Conservation (phyloP, 2,888 invertebrate genomes). For the Beris chalybata region DNA sequence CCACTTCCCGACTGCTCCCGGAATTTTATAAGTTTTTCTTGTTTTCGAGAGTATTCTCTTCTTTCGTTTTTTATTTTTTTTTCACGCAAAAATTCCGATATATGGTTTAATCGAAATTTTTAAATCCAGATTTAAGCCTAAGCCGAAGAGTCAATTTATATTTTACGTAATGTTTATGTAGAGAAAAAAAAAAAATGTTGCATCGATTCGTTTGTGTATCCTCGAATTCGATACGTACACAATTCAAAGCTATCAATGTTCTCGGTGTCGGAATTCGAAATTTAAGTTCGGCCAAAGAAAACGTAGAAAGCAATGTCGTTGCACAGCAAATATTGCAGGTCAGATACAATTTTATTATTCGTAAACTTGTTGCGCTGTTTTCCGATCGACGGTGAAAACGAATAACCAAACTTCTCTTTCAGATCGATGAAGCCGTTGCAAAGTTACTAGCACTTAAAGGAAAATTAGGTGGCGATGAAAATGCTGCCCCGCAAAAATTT, state of each 20-base stretch:
- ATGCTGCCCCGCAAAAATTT: conserved; percentile 70
- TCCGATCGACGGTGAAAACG: conserved; percentile 2
- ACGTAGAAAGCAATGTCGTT: conserved; percentile 45
- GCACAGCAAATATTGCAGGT: conserved; percentile 51
- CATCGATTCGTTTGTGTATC: conserved; percentile 51
- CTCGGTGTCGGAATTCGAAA: conserved; percentile 5
- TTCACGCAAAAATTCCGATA: too few species aligned
- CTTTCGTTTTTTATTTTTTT: too few species aligned
- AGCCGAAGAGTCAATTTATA: background rate
- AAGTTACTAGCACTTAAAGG: conserved; percentile 81
- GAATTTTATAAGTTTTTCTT: too few species aligned
- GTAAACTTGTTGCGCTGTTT: too few species aligned
- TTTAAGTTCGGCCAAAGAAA: conserved; percentile 42
- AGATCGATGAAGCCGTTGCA: conserved; percentile 85
- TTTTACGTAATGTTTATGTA: conserved; percentile 1
- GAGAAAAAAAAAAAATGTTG: conserved; percentile 48
- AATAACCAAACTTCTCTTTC: conserved; percentile 46
- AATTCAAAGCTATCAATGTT: conserved; percentile 11
- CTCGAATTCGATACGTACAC: conserved; percentile 39
- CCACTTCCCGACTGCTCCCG: too few species aligned
- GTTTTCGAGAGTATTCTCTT: too few species aligned
- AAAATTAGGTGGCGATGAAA: conserved; percentile 64
- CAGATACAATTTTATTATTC: conserved; percentile 46
- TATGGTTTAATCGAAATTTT: conserved; percentile 3
- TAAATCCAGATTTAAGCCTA: conserved; percentile 13